These are phyloP conservation scores for Dolichallabes microphthalmus DNA, from an alignment of 2,113 vertebrate species.

Conservation along the genomic window DNA sequence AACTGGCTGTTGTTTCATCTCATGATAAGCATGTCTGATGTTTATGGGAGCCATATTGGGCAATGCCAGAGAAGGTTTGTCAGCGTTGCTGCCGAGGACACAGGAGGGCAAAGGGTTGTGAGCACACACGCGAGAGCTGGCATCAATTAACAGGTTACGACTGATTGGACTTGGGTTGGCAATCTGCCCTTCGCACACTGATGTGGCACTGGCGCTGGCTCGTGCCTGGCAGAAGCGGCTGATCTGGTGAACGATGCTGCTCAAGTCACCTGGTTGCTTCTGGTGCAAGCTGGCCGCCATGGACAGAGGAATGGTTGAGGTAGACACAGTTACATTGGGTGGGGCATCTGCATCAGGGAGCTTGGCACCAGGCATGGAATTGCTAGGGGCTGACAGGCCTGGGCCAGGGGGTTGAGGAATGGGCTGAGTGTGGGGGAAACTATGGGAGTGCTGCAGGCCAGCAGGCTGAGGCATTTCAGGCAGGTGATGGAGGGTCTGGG, in stretches of 20 bases:
- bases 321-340: conserved; percentile 99
- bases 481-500: conserved; percentile 65
- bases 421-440: conserved; percentile 65
- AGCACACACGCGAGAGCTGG: conserved; percentile 95
- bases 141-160: conserved; percentile 95
- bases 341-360: conserved; percentile 90
- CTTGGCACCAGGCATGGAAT: conserved; percentile 84
- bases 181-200: conserved; percentile 97
- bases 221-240: conserved; percentile 98
- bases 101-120: conserved; percentile 86
- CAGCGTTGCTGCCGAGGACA: conserved; percentile 82
- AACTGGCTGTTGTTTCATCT: conserved; percentile 73
- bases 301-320: conserved; percentile 99
- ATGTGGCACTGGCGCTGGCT: conserved; percentile 88
- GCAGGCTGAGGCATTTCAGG: conserved; percentile 62
- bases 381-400: conserved; percentile 72
- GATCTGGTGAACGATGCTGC: conserved; percentile 98
- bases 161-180: conserved; percentile 97
- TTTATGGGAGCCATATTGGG: conserved; percentile 74
- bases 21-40: conserved; percentile 83
- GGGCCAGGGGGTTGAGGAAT: conserved; percentile 64
- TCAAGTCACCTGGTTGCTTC: conserved; percentile 90
- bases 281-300: conserved; percentile 94
- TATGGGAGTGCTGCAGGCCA: conserved; percentile 67
- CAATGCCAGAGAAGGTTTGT: conserved; percentile 75